A percentile compares a stretch with the other conserved stretches of the same genome.
These are phyloP conservation scores for Schrankia costaestrigalis DNA, from an alignment of 2,888 invertebrate genomes.

Conservation along the genomic window DNA sequence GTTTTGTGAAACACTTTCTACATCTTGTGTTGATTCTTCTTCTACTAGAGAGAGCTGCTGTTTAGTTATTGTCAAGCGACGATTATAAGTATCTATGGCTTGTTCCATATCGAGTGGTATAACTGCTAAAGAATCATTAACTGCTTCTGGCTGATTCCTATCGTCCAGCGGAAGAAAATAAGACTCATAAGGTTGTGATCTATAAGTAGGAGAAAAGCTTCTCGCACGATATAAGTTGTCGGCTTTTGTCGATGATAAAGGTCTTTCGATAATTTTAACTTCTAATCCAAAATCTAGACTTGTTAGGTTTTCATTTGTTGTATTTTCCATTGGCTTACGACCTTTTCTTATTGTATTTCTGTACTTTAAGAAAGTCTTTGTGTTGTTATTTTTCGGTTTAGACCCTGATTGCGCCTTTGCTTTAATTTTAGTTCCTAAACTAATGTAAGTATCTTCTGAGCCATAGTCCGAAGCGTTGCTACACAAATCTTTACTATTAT, in stretches of 20 bases:
- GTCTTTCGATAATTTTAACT: slow-evolving; percentile 62
- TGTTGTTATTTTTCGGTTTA: slow-evolving; percentile 51
- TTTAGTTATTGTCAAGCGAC: slow-evolving; percentile 53
- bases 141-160: slow-evolving; percentile 35
- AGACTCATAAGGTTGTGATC: slow-evolving; percentile 54
- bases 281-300: slow-evolving; percentile 59
- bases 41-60: slow-evolving; percentile 75
- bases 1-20: slow-evolving; percentile 67
- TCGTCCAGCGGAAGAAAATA: slow-evolving; percentile 61
- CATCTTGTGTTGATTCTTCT: slow-evolving; percentile 74
- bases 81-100: slow-evolving; percentile 57
- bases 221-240: slow-evolving; percentile 44
- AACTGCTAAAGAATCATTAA: slow-evolving; percentile 49
- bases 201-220: slow-evolving; percentile 52
- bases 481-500: slow-evolving; percentile 53
- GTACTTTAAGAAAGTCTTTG: slow-evolving; percentile 60
- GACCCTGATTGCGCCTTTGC: slow-evolving; percentile 67
- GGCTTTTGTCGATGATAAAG: slow-evolving; percentile 48
- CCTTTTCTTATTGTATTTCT: slow-evolving; percentile 57
- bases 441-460: slow-evolving; percentile 74
- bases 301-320: slow-evolving; percentile 37
- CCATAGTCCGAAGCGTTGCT: slow-evolving; percentile 74
- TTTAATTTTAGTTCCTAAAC: slow-evolving; percentile 75
- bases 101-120: slow-evolving; percentile 50
- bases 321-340: slow-evolving; percentile 51